These are phyloP conservation scores for Malurus splendens DNA, from an alignment of 2,797 vertebrate genomes.

Conservation along the genomic window DNA sequence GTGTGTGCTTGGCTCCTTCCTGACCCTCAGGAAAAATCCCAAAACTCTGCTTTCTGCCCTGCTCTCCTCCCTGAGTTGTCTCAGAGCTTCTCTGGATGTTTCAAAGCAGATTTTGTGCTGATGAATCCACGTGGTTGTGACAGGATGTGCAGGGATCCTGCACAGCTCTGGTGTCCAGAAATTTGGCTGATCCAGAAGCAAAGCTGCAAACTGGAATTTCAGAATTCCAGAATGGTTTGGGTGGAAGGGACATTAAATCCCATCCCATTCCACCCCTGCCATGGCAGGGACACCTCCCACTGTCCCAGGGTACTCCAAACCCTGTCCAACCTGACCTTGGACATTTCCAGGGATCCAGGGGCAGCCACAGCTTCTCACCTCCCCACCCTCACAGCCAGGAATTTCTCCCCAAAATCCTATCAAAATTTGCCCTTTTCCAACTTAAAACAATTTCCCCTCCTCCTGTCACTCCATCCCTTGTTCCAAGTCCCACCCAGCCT, in stretches of 20 bases:
- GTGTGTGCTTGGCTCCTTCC: not conserved
- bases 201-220: not conserved
- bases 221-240: not conserved
- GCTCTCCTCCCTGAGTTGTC: not conserved
- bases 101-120: not conserved
- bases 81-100: not conserved
- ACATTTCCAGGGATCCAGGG: not conserved
- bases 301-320: accelerated
- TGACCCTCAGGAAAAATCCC: not conserved
- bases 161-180: not conserved
- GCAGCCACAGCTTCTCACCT: not conserved
- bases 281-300: not conserved
- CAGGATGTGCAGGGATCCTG: accelerated
- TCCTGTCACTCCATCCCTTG: not conserved
- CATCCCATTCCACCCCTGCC: accelerated
- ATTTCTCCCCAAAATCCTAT: not conserved
- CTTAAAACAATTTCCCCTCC: not conserved
- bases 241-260: not conserved
- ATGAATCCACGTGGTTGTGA: not conserved
- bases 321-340: accelerated
- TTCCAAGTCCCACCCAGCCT: not conserved
- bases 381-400: accelerated
- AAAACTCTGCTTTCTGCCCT: not conserved
- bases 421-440: not conserved
- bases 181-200: not conserved